A percentile compares a stretch with the other conserved stretches of the same genome.
These are phyloP conservation scores for Actenoides lindsayi DNA, from an alignment of 2,113 vertebrate species.

Conservation along the genomic window DNA sequence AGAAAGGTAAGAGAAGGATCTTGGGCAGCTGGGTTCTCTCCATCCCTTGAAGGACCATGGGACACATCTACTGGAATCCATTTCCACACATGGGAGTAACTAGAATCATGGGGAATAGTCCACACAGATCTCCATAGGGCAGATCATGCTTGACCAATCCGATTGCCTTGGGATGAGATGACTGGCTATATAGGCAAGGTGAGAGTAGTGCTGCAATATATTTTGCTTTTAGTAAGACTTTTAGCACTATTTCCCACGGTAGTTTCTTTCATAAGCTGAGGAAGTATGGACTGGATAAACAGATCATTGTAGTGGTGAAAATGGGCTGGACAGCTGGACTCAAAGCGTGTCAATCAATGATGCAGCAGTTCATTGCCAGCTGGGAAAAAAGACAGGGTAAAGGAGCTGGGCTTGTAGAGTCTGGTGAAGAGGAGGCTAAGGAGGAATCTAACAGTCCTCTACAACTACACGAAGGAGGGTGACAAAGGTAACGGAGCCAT, in stretches of 20 bases:
- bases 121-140: background rate
- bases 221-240: background rate
- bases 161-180: background rate
- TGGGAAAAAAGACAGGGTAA: background rate
- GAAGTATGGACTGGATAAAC: background rate
- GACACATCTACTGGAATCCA: background rate
- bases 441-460: background rate
- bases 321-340: conserved; percentile 15
- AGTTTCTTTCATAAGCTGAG: background rate
- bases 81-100: background rate
- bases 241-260: background rate
- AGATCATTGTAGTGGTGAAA: background rate
- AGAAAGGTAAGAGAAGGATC: background rate
- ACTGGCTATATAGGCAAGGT: background rate
- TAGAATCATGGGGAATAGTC: background rate
- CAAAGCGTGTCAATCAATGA: background rate
- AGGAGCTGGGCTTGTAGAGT: background rate
- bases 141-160: background rate
- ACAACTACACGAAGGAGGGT: background rate
- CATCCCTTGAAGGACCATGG: background rate
- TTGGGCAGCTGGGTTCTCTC: background rate
- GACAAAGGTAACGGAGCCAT: background rate
- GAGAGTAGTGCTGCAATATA: background rate
- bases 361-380: background rate
- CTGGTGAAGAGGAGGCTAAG: background rate